These are phyloP conservation scores for Dreissena rostriformis DNA, from an alignment of 1,140 invertebrate genomes.

Conservation along the genomic window DNA sequence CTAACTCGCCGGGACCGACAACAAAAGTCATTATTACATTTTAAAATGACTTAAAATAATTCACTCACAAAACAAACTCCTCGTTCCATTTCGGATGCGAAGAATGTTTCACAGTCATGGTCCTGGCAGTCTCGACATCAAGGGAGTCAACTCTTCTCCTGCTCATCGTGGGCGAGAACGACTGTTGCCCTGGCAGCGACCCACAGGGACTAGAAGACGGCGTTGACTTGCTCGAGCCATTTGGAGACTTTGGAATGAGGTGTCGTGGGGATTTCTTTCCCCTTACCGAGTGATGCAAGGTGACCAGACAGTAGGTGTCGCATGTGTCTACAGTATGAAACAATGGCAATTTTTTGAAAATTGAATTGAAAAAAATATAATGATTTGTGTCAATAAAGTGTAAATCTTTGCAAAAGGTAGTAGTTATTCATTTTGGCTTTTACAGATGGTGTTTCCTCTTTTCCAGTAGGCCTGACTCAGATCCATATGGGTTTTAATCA, in stretches of 20 bases:
- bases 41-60: not conserved
- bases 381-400: no score
- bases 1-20: no score
- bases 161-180: conserved; percentile 23
- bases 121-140: conserved; percentile 31
- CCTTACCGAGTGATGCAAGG: conserved; percentile 50
- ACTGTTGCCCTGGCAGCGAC: not conserved
- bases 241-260: not conserved
- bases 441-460: no score
- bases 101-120: conserved; percentile 57
- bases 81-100: conserved; percentile 70
- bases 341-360: not conserved
- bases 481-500: no score
- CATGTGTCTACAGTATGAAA: conserved; percentile 46
- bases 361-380: no score
- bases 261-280: conserved; percentile 13
- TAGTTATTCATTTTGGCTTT: no score
- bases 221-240: no score
- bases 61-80: conserved; percentile 68
- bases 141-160: conserved; percentile 13
- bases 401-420: no score
- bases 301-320: conserved; percentile 62
- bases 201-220: no score
- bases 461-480: no score
- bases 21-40: not conserved